Evolutionary conservation across 2,113 vertebrate species (phyloP).

Genomic region (Stictonetta naevosa): DNA sequence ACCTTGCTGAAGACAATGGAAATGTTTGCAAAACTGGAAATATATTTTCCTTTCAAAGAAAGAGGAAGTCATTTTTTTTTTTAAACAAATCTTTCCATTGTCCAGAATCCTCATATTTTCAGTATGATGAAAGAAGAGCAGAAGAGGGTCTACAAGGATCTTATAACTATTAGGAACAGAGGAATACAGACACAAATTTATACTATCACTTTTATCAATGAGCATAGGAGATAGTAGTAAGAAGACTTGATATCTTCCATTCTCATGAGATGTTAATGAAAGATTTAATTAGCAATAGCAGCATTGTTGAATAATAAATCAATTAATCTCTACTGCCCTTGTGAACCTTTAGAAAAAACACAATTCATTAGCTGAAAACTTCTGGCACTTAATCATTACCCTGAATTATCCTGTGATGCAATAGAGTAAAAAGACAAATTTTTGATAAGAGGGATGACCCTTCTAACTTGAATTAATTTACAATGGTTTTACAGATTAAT

Average conservation of each 20-base stretch:
- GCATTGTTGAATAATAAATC: slow-evolving; percentile 20
- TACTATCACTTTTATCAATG: background rate
- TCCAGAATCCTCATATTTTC: background rate
- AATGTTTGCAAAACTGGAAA: background rate
- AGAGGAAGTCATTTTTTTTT: background rate
- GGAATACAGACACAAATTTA: background rate
- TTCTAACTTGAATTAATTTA: slow-evolving; percentile 9
- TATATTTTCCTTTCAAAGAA: background rate
- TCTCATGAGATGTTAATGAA: slow-evolving; percentile 19
- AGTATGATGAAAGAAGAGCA: background rate
- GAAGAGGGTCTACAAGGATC: background rate
- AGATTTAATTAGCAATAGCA: slow-evolving; percentile 38
- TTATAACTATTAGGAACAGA: background rate
- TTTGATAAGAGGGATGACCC: background rate
- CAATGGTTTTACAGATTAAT: background rate
- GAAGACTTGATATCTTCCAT: background rate
- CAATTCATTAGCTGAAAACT: slow-evolving; percentile 35
- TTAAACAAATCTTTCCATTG: background rate
- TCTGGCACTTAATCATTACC: slow-evolving; percentile 14
- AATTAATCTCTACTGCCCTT: slow-evolving; percentile 32
- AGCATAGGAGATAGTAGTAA: background rate
- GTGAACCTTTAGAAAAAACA: background rate
- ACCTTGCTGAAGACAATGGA: background rate
- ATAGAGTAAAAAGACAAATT: background rate
- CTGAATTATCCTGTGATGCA: background rate